Evolutionary conservation across 1,140 invertebrate species (phyloP).

Genomic region (Drosophila sucinea): DNA sequence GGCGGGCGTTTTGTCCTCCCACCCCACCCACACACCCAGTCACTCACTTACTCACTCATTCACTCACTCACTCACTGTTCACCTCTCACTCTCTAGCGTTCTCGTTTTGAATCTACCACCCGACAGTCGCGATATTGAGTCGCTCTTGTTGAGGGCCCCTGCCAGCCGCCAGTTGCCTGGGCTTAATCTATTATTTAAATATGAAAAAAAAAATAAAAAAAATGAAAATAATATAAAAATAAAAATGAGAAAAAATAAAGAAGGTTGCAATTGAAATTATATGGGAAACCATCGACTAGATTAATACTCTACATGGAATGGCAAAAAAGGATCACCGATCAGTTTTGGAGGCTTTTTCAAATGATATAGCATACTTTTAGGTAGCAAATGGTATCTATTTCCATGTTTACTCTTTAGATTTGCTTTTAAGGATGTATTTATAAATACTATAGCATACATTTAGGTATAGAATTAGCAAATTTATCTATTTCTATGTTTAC

Average conservation of each 20-base stretch:
- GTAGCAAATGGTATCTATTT: too few relatives aligned
- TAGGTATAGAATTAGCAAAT: too few relatives aligned
- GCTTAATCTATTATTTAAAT: slow-evolving; percentile 81
- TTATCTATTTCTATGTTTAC: too few relatives aligned
- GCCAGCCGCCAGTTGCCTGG: slow-evolving; percentile 26
- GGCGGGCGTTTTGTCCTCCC: neutral
- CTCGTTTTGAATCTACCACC: slow-evolving; percentile 46
- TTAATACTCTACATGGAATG: neutral
- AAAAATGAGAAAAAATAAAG: slow-evolving; percentile 57
- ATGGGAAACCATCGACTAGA: neutral
- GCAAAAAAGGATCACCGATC: too few relatives aligned
- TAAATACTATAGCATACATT: too few relatives aligned
- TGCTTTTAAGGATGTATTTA: too few relatives aligned
- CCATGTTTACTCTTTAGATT: too few relatives aligned
- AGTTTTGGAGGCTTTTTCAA: too few relatives aligned
- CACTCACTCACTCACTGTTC: neutral
- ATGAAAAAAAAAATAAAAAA: slow-evolving; percentile 59
- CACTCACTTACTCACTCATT: neutral
- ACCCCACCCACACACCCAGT: neutral
- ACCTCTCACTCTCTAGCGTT: neutral
- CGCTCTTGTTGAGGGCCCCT: slow-evolving; percentile 15
- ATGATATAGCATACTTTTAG: too few relatives aligned
- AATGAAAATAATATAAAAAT: slow-evolving; percentile 63
- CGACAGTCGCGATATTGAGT: slow-evolving; percentile 25
- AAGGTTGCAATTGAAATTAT: slow-evolving; percentile 33